Base-by-base conservation (phyloP, 1,140 invertebrate genomes). In the Drosophila varians region DNA sequence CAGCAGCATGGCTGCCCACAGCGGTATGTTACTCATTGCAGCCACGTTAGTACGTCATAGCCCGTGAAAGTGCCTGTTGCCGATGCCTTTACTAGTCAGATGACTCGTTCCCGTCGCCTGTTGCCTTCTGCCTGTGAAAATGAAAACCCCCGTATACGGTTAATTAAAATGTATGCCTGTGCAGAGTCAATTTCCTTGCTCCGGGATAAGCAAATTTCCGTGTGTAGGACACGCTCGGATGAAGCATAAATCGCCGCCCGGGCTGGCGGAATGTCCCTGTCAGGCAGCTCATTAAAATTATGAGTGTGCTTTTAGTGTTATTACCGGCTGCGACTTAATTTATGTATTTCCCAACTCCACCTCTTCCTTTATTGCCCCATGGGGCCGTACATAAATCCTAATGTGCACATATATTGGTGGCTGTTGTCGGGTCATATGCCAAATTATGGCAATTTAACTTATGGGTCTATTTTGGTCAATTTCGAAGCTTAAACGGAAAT, bases 1-100 rank as follows among this genome's bases (percentile, higher is more conserved):
- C 47, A 90, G 69, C 43, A 55, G 86, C 58, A 74, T 72, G 70
- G 60, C 74, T 62, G 76, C 70, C 65, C 84, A 83, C 45, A 90
- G 53, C 55, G 74, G 65, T 46, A 87, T 75, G 51, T 70, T 75
- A 65, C 66, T 90, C 89, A 91, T 90, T 36, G 71, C 72, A 54
- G 54, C 28, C 47, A 65, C 43, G 51, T 73, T 87, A 76, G 66
- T 68, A 60, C 54, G 42, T 56, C 72, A 69, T 86, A 36, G 62
- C 65, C 58, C 12, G 43, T 31, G 52, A 61, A 65, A 42, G 23
- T 25, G 42, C 36, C 58, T 36, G 31, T 21, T 53, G 42, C 18
- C 51, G 57, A 2, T 42, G 25, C 36, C 34, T n/a, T n/a, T n/a
- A n/a, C n/a, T n/a, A n/a, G n/a, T n/a, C n/a, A n/a, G 11, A 14